Percentiles rank a stretch among this genome's conserved stretches.
Evolutionary conservation across 1,140 invertebrate species (phyloP).

Genomic region (Amphibalanus amphitrite): DNA sequence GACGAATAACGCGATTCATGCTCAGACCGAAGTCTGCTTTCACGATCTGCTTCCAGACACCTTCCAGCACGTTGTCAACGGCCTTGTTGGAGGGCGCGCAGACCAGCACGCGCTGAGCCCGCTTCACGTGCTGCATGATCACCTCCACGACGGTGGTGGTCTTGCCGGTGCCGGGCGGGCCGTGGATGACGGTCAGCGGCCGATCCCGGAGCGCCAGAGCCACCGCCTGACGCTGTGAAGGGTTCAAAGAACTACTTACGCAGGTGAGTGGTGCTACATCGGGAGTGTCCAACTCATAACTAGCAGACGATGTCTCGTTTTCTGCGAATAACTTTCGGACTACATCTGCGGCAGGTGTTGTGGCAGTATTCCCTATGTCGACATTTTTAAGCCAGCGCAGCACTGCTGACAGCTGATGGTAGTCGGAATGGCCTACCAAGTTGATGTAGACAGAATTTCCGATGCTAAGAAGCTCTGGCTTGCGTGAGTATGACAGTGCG

Average conservation of each 20-base stretch:
- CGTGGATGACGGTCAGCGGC: slow-evolving; percentile 34
- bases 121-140: slow-evolving; percentile 33
- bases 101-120: slow-evolving; percentile 27
- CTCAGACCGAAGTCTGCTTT: neutral
- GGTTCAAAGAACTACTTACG: slow-evolving; percentile 23
- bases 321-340: neutral
- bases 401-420: neutral
- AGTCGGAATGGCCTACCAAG: too few species aligned
- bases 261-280: neutral
- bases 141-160: slow-evolving; percentile 44
- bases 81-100: neutral
- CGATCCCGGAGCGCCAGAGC: slow-evolving; percentile 35
- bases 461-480: too few species aligned
- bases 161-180: slow-evolving; percentile 44
- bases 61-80: neutral
- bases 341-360: neutral
- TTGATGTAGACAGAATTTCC: too few species aligned
- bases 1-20: slow-evolving; percentile 28
- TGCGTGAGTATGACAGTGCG: too few species aligned
- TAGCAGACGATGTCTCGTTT: neutral
- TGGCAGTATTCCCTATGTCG: neutral
- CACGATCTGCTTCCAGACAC: neutral
- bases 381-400: neutral
- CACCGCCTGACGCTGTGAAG: slow-evolving; percentile 37
- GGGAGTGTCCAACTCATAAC: too few species aligned